phyloP scores from a whole-genome alignment of 92 coral and sea anemone species.

The Zoanthus solanderi region DNA sequence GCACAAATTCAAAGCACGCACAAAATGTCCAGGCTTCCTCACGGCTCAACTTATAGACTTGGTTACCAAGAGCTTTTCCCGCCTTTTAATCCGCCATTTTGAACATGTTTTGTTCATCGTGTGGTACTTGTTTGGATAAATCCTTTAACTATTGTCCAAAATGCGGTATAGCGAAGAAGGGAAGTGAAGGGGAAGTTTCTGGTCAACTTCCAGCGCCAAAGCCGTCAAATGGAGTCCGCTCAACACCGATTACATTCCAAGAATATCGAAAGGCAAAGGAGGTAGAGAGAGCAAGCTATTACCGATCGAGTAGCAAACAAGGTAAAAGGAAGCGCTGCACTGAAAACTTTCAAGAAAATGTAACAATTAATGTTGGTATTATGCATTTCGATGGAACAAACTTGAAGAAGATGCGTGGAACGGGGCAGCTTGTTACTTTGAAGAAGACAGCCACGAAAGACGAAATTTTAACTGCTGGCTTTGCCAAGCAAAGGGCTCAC shows the following conservation, averaged over 20 bases:
- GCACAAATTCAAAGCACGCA: conserved; percentile 15
- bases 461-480: conserved; percentile 29
- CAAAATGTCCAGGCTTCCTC: not conserved
- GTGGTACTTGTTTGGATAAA: conserved; percentile 20
- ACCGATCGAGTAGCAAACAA: conserved; percentile 35
- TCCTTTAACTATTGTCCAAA: conserved; percentile 30
- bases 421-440: conserved; percentile 37
- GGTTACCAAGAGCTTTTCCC: not conserved
- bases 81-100: conserved; percentile 1
- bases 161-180: conserved; percentile 21
- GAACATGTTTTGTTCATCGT: not conserved
- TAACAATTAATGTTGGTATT: conserved; percentile 43
- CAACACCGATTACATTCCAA: conserved; percentile 23
- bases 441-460: conserved; percentile 51
- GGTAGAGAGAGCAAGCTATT: conserved; percentile 48
- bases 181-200: conserved; percentile 17
- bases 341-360: conserved; percentile 44
- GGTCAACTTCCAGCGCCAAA: conserved; percentile 9
- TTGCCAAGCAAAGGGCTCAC: conserved; percentile 58
- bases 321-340: conserved; percentile 53
- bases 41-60: not conserved
- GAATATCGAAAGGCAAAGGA: conserved; percentile 48
- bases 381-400: conserved; percentile 42
- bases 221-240: conserved; percentile 25
- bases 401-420: conserved; percentile 41